Evolutionary conservation across 1,140 invertebrate genomes (phyloP).

Genomic region (Musca vetustissima): DNA sequence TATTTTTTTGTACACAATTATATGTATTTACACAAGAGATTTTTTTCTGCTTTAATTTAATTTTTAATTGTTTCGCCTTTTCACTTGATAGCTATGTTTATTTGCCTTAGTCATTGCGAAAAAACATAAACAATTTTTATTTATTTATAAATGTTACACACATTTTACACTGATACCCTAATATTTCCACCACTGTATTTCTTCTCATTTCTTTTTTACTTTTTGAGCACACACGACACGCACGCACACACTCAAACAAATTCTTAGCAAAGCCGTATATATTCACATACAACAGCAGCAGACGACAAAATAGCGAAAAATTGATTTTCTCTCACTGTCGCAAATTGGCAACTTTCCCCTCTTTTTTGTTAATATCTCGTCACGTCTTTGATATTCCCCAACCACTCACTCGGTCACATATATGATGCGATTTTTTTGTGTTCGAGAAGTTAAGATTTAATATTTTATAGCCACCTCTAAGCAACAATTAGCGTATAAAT

Average conservation of each 20-base stretch:
- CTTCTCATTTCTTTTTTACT: slow-evolving; percentile 5
- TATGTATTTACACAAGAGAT: background rate
- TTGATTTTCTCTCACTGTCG: slow-evolving; percentile 28
- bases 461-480: background rate
- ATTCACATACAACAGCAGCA: background rate
- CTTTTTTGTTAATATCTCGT: background rate
- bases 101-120: too few species aligned
- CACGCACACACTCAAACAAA: background rate
- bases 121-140: too few species aligned
- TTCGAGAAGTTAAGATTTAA: background rate
- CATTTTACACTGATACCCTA: too few species aligned
- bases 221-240: too few species aligned
- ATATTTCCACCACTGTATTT: slow-evolving; percentile 1
- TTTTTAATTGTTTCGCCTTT: too few species aligned
- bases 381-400: too few species aligned
- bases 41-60: background rate
- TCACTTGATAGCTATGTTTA: too few species aligned
- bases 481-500: slow-evolving; percentile 17
- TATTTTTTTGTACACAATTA: slow-evolving; percentile 25
- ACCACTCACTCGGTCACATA: background rate
- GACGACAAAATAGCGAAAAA: slow-evolving; percentile 17
- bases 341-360: slow-evolving; percentile 12
- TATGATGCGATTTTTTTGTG: background rate
- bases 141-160: too few species aligned
- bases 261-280: background rate